These are phyloP conservation scores for Dicycla oo DNA, from an alignment of 2,888 invertebrate species.

Conservation along the genomic window DNA sequence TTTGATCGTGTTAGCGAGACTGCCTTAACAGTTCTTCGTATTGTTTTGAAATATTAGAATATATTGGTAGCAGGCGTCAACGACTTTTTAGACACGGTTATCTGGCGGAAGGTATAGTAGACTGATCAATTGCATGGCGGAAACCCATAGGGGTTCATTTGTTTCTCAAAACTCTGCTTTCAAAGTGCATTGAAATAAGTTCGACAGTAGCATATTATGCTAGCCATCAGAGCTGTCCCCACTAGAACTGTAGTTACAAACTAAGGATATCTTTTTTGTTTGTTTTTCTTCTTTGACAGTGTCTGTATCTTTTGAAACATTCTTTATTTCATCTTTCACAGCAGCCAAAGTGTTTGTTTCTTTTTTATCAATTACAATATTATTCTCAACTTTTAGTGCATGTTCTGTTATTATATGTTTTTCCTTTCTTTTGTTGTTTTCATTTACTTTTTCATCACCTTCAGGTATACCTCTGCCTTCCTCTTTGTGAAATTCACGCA, in stretches of 20 bases:
- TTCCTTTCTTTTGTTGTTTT: not conserved
- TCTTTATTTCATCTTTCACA: constrained; percentile 13
- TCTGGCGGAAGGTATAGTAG: not conserved
- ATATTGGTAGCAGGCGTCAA: too few species aligned
- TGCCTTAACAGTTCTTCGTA: too few species aligned
- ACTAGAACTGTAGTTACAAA: constrained; percentile 85
- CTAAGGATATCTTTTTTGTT: constrained; percentile 72
- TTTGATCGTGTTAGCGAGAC: too few species aligned
- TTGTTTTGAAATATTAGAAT: too few species aligned
- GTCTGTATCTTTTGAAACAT: constrained; percentile 26
- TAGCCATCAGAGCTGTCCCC: constrained; percentile 76
- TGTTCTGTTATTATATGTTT: not conserved
- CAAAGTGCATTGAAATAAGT: constrained; percentile 40
- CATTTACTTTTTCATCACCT: not conserved
- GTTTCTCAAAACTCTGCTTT: constrained; percentile 18
- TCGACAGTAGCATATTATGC: not conserved
- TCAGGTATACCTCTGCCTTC: not conserved
- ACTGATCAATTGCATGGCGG: not conserved
- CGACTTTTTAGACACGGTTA: too few species aligned
- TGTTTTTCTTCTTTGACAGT: constrained; percentile 26
- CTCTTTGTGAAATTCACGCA: not conserved
- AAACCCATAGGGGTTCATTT: not conserved
- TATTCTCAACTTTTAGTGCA: not conserved
- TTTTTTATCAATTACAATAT: constrained; percentile 3
- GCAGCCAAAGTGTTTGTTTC: not conserved